These are phyloP conservation scores for Gambusia holbrooki DNA, from an alignment of 2,113 vertebrate genomes.

Conservation along the genomic window DNA sequence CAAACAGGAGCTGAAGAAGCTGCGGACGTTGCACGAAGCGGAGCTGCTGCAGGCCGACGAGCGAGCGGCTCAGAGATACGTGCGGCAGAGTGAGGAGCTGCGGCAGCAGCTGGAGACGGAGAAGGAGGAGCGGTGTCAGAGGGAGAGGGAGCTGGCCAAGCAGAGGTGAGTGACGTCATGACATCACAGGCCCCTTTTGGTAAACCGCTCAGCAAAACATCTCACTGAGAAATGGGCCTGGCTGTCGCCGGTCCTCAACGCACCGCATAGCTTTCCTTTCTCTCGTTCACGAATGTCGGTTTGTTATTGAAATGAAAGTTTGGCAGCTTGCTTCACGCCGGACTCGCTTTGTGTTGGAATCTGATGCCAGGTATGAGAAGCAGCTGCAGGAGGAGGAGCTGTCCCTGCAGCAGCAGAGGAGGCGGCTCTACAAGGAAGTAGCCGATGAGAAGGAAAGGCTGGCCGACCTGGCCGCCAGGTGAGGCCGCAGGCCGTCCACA, in stretches of 20 bases:
- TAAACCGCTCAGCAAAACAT: background rate
- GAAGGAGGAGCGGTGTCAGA: constrained; percentile 85
- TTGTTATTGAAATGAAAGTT: background rate
- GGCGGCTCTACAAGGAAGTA: constrained; percentile 87
- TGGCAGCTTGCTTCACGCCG: background rate
- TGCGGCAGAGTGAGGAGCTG: constrained; percentile 86
- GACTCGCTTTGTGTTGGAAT: constrained; percentile 16
- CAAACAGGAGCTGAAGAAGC: constrained; percentile 89
- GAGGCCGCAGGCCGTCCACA: constrained; percentile 30
- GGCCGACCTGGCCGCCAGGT: constrained; percentile 88
- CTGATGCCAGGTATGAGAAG: constrained; percentile 86
- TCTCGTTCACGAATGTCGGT: background rate
- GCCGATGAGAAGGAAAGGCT: constrained; percentile 91
- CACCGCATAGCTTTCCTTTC: too few species aligned
- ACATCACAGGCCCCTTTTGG: background rate
- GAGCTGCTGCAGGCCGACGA: constrained; percentile 89
- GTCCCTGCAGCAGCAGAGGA: constrained; percentile 88
- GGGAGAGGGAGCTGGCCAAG: constrained; percentile 85
- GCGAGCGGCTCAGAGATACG: constrained; percentile 82
- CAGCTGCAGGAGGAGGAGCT: constrained; percentile 92
- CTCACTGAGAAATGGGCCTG: too few species aligned
- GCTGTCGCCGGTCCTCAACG: too few species aligned
- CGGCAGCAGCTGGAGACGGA: constrained; percentile 85
- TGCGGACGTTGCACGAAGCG: constrained; percentile 87
- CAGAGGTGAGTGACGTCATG: constrained; percentile 78